Conservation (phyloP, 2,888 invertebrate species). For the Ceraclea dissimilis region DNA sequence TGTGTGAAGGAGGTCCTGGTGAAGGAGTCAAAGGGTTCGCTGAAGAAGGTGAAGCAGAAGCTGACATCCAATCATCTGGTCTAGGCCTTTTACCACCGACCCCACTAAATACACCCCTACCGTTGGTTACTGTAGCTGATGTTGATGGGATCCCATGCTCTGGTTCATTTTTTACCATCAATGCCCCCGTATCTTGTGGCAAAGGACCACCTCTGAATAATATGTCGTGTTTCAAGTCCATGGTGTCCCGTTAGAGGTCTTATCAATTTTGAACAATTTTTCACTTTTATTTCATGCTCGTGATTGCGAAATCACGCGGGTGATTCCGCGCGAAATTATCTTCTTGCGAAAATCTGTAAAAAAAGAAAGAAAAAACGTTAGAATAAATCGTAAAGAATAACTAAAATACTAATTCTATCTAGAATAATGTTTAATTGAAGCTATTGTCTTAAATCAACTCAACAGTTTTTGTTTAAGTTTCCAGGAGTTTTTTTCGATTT, state of each 20-base stretch:
- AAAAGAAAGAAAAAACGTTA: too few species aligned
- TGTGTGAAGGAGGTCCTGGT: constrained; percentile 48
- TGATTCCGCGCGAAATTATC: too few species aligned
- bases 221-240: constrained; percentile 61
- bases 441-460: too few species aligned
- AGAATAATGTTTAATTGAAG: too few species aligned
- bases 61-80: constrained; percentile 50
- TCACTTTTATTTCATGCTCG: too few species aligned
- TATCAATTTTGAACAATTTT: too few species aligned
- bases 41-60: constrained; percentile 34
- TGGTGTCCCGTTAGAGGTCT: constrained; percentile 28
- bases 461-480: too few species aligned
- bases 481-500: too few species aligned
- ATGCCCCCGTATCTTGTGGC: constrained; percentile 12
- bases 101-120: constrained; percentile 28
- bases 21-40: constrained; percentile 60
- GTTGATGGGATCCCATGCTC: constrained; percentile 29
- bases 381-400: too few species aligned
- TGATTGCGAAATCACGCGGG: too few species aligned
- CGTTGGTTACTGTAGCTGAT: constrained; percentile 33
- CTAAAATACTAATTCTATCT: too few species aligned
- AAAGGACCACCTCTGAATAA: constrained; percentile 39
- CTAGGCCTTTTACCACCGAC: constrained; percentile 46
- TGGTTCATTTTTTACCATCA: constrained; percentile 35
- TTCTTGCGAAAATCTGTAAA: too few species aligned